Conservation (phyloP, 2,797 vertebrate species). For the Acomys russatus region DNA sequence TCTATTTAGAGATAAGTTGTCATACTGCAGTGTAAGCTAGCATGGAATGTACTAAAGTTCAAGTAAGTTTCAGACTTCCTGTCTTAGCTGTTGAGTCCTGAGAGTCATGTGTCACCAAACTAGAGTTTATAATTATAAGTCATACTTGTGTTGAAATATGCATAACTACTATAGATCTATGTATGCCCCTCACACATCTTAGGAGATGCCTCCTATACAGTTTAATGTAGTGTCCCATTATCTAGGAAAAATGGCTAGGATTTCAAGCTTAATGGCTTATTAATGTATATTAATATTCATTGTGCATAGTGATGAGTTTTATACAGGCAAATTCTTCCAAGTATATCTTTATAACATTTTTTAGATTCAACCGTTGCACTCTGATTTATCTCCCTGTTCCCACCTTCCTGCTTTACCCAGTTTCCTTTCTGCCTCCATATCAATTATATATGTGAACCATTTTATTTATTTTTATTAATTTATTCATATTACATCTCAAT, state of each 20-base stretch:
- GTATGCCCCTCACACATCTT: not conserved
- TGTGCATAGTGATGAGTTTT: not conserved
- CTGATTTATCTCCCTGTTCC: not conserved
- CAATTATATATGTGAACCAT: not conserved
- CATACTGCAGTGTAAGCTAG: not conserved
- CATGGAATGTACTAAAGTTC: not conserved
- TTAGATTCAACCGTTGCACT: not conserved
- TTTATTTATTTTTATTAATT: no score
- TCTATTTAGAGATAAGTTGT: not conserved
- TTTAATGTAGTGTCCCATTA: not conserved
- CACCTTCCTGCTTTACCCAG: no score
- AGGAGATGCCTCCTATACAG: not conserved
- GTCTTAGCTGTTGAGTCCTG: not conserved
- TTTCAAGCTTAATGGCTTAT: not conserved
- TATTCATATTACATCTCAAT: no score
- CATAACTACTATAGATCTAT: not conserved
- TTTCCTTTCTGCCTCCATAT: not conserved
- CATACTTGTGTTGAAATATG: not conserved
- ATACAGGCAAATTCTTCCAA: not conserved
- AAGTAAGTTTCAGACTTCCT: not conserved
- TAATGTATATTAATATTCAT: not conserved
- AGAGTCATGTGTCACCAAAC: no score
- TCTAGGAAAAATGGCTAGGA: not conserved
- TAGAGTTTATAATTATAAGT: not conserved
- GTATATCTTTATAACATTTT: not conserved